Evolutionary conservation across 2,888 invertebrate species (phyloP).

Genomic region (Pimpla rufipes): DNA sequence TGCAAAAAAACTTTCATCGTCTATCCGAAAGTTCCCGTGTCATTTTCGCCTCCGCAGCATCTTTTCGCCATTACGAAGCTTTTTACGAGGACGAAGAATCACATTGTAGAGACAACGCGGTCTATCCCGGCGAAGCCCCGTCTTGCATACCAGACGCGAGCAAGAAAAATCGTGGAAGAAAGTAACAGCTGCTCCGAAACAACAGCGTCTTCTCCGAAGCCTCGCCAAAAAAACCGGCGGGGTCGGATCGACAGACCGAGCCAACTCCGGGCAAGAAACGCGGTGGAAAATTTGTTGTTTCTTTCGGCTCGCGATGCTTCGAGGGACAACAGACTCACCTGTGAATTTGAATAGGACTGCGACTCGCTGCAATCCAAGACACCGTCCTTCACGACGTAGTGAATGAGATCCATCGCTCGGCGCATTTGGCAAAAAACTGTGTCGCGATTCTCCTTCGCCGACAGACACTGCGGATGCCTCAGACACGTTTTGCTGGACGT

Average conservation of each 20-base stretch:
- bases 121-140: background rate
- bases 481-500: slow-evolving; percentile 99
- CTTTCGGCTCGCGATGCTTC: background rate
- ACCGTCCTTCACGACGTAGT: slow-evolving; percentile 99
- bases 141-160: background rate
- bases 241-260: too few relatives aligned
- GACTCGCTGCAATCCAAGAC: slow-evolving; percentile 88
- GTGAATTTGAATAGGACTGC: slow-evolving; percentile 84
- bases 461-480: slow-evolving; percentile 96
- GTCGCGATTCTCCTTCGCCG: slow-evolving; percentile 97
- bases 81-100: background rate
- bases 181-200: background rate
- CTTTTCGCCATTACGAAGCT: background rate
- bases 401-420: slow-evolving; percentile 98
- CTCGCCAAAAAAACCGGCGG: background rate
- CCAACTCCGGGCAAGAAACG: background rate
- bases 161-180: background rate
- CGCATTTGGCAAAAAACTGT: slow-evolving; percentile 99
- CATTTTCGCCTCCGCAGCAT: background rate
- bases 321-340: slow-evolving; percentile 77
- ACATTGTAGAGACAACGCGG: background rate
- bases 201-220: background rate
- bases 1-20: background rate
- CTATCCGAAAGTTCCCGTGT: background rate
- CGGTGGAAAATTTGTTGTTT: background rate